Base-by-base conservation (phyloP, 2,888 invertebrate genomes). In the Heliconius erato region DNA sequence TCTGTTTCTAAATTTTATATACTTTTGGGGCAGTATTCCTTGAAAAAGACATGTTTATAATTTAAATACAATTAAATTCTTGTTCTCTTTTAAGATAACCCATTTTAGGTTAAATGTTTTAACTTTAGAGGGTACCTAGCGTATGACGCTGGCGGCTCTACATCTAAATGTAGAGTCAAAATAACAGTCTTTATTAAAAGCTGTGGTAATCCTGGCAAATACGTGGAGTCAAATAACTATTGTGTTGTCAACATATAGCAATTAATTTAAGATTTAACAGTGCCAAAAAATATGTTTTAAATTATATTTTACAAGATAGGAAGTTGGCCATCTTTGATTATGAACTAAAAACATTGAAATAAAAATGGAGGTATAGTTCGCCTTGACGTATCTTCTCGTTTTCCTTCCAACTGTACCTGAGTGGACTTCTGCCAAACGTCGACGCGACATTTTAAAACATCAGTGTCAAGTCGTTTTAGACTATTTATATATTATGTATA, bases 21-120 rank as follows among this genome's bases (percentile, higher is more conserved):
- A 93, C 93, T 93, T 92, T 93, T 68, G 67, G 92, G 93, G 92
- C 94, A 93, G 92, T 94, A 95, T 95, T 95, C 93, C 94, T 94
- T 91, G 86, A 89, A 96, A 96, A 95, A 96, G 95, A 96, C 95
- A 96, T 94, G 91, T 93, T 92, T 90, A 90, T 91, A 91, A 90
- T 91, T 91, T 89, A 90, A 89, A 88, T 89, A 88, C 88, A 86
- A 87, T 89, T 89, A 90, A 89, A 88, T 89, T 88, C 88, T 89
- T 89, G 88, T 90, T 86, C 89, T 88, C 89, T 91, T 90, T 88
- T 91, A 91, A 92, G 90, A 85, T 89, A 90, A 87, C 87, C 85
- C 88, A 86, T 86, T 89, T 90, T 91, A 87, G 89, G 77, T 76
- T 82, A 65, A 81, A 88, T 88, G 59, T 79, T 80, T 86, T 89